A percentile compares a stretch with the other conserved stretches of the same genome.
Conservation (phyloP, 2,797 vertebrate genomes). For the Sebastes melanostomus region DNA sequence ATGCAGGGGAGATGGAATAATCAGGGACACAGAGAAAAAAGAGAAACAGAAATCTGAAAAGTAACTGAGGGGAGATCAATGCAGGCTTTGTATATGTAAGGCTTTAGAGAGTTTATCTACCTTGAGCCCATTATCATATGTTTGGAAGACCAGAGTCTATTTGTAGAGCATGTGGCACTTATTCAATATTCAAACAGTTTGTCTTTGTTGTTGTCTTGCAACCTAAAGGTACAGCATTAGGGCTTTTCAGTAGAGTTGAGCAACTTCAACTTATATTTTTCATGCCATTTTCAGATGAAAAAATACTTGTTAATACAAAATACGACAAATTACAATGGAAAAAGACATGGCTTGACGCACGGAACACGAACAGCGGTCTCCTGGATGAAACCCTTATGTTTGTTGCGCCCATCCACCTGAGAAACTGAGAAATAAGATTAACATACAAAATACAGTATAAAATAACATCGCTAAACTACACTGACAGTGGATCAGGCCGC, state of each 20-base stretch:
- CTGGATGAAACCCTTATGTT: no score
- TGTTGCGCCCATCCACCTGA: no score
- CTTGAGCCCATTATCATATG: not conserved
- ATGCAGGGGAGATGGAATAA: conserved; percentile 4
- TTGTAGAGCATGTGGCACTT: not conserved
- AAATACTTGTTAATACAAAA: no score
- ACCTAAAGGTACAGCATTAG: no score
- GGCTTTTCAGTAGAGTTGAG: not conserved
- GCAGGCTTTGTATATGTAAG: not conserved
- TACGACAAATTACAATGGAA: no score
- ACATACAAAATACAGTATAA: not conserved
- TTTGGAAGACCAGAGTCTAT: not conserved
- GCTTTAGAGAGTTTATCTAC: not conserved
- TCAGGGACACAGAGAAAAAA: not conserved
- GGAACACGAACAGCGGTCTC: no score
- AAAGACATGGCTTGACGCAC: no score
- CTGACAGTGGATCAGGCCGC: not conserved
- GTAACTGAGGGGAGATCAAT: not conserved
- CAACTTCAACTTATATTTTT: not conserved
- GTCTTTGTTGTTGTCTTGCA: not conserved
- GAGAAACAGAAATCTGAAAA: not conserved
- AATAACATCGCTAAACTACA: not conserved
- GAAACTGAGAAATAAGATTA: not conserved
- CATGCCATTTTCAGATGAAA: no score
- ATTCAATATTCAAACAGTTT: not conserved